phyloP scores from a whole-genome alignment of 2,888 invertebrate species.

The Selenia dentaria region DNA sequence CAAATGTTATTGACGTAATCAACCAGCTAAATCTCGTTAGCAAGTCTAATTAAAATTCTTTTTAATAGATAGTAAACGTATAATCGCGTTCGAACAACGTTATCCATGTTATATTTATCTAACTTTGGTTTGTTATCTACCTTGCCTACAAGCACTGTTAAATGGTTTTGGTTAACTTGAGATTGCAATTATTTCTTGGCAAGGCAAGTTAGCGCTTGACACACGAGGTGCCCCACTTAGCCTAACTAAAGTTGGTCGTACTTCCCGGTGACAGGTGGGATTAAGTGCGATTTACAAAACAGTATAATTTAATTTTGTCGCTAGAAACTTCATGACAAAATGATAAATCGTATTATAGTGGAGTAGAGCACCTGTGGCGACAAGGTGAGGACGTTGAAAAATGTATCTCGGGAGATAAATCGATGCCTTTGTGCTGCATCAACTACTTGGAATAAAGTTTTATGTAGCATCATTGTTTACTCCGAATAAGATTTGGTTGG shows the following conservation, averaged over 20 bases:
- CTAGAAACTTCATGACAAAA: constrained; percentile 32
- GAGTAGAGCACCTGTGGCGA: constrained; percentile 22
- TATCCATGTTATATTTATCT: constrained; percentile 26
- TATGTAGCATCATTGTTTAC: background rate
- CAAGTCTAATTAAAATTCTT: no score
- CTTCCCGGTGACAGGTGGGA: constrained; percentile 49
- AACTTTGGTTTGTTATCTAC: constrained; percentile 32
- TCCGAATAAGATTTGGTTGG: no score
- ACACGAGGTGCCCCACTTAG: constrained; percentile 49
- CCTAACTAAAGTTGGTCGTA: constrained; percentile 37
- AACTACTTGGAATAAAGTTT: constrained; percentile 18
- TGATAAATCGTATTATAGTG: constrained; percentile 33
- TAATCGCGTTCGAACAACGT: constrained; percentile 13
- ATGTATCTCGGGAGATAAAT: constrained; percentile 23
- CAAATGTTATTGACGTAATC: no score
- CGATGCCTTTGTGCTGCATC: constrained; percentile 22
- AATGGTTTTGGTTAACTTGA: constrained; percentile 50
- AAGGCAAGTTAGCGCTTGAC: constrained; percentile 50
- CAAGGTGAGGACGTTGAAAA: constrained; percentile 33
- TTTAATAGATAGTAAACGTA: constrained; percentile 7
- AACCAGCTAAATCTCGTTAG: no score
- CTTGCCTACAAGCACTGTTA: constrained; percentile 36
- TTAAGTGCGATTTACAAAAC: constrained; percentile 50
- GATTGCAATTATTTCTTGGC: constrained; percentile 52
- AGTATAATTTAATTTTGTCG: constrained; percentile 35